Evolutionary conservation across 2,888 invertebrate species (phyloP).

Genomic region (Apamea anceps): DNA sequence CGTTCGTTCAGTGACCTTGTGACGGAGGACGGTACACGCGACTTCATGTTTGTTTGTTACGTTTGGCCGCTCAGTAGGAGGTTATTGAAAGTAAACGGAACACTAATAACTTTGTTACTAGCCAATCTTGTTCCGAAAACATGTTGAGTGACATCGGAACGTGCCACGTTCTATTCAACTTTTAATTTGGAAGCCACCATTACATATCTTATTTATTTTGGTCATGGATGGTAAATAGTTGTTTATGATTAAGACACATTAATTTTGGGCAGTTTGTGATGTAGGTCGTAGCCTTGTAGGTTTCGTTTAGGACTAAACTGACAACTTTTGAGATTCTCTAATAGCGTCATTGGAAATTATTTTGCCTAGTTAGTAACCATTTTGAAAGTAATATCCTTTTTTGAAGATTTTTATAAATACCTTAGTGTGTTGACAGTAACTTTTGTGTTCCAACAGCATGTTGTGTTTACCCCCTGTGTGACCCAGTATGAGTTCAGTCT

Average conservation of each 20-base stretch:
- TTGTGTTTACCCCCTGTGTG: background rate
- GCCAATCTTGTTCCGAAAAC: constrained; percentile 38
- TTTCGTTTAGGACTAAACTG: background rate
- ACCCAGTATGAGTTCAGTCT: constrained; percentile 3
- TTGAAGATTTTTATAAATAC: no score
- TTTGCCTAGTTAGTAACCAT: background rate
- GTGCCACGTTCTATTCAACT: constrained; percentile 33
- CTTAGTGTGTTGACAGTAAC: background rate
- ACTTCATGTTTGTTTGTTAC: constrained; percentile 43
- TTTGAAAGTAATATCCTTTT: background rate
- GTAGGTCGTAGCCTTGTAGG: constrained; percentile 1
- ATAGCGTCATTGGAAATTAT: background rate
- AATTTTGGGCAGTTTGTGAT: constrained; percentile 25
- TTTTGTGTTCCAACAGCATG: background rate
- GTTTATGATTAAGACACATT: constrained; percentile 42
- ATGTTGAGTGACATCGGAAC: constrained; percentile 19
- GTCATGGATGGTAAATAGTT: constrained; percentile 4
- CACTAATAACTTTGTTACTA: constrained; percentile 42
- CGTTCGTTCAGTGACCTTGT: constrained; percentile 80
- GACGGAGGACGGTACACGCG: constrained; percentile 54
- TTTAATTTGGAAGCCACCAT: constrained; percentile 25
- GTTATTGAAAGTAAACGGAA: constrained; percentile 48
- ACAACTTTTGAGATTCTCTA: constrained; percentile 15
- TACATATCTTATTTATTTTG: background rate
- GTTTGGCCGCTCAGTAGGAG: constrained; percentile 54